These are phyloP conservation scores for Psilopogon haemacephalus DNA, from an alignment of 2,113 vertebrate genomes.

Conservation along the genomic window DNA sequence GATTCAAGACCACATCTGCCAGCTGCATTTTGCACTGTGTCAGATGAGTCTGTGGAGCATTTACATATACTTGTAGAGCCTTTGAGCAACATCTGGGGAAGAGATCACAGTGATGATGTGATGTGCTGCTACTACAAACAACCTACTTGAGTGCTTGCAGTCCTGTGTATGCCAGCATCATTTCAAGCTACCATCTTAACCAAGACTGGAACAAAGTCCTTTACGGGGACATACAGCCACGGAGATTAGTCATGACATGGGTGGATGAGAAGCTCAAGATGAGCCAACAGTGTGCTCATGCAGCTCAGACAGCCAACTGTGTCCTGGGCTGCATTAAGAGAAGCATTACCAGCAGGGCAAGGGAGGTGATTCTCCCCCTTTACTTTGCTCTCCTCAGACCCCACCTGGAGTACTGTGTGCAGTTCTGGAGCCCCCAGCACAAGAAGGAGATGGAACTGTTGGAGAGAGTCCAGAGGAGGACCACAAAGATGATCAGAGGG, in stretches of 20 bases:
- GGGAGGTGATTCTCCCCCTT: too few species aligned
- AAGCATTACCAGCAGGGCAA: too few species aligned
- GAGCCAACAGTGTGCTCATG: too few species aligned
- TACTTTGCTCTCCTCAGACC: too few species aligned
- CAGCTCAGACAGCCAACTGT: too few species aligned
- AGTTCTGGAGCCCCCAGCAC: too few species aligned
- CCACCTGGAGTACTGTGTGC: too few species aligned
- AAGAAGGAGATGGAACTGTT: too few species aligned
- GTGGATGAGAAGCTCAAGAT: too few species aligned
- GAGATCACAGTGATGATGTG: background rate
- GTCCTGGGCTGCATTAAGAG: too few species aligned
- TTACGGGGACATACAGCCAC: background rate
- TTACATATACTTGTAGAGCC: background rate
- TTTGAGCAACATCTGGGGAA: background rate
- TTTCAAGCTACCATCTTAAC: background rate
- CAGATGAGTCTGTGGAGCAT: background rate
- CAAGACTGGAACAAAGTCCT: background rate
- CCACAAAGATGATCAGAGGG: too few species aligned
- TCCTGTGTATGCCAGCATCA: background rate
- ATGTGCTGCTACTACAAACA: background rate
- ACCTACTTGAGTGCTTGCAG: background rate
- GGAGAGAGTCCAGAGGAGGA: too few species aligned
- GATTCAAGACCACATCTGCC: constrained; percentile 15
- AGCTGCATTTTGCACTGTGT: background rate
- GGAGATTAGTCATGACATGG: background rate